These are phyloP conservation scores for Drosophila lacteicornis DNA, from an alignment of 1,140 invertebrate genomes.

Conservation along the genomic window DNA sequence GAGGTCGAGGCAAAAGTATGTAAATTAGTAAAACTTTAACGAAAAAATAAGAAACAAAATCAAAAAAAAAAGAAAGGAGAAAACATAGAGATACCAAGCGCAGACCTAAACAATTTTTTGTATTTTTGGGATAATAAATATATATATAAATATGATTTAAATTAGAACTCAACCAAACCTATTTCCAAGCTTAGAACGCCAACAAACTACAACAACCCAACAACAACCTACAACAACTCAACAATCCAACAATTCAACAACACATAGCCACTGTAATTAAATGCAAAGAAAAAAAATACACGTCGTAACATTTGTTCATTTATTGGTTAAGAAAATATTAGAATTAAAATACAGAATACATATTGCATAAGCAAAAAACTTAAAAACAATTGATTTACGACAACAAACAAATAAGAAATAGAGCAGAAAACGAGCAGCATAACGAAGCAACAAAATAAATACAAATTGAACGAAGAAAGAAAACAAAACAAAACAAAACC, in stretches of 20 bases:
- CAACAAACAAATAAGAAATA: slow-evolving; percentile 15
- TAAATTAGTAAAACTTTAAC: slow-evolving; percentile 41
- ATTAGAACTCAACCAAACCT: slow-evolving; percentile 27
- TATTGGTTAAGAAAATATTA: slow-evolving; percentile 60
- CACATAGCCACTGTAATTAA: slow-evolving; percentile 69
- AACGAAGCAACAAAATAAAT: slow-evolving; percentile 33
- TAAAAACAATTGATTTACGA: slow-evolving; percentile 38
- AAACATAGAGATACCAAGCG: slow-evolving; percentile 29
- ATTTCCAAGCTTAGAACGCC: slow-evolving; percentile 46
- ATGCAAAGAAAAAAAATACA: slow-evolving; percentile 44
- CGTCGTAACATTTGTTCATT: slow-evolving; percentile 60
- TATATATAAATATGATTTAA: slow-evolving; percentile 36
- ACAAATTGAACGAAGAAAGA: slow-evolving; percentile 29
- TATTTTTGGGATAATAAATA: slow-evolving; percentile 42
- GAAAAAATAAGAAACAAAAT: slow-evolving; percentile 16
- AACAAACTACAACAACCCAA: slow-evolving; percentile 33
- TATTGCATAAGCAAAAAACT: background rate
- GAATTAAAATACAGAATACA: slow-evolving; percentile 23
- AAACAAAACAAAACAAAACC: slow-evolving; percentile 24
- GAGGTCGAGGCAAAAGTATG: slow-evolving; percentile 43
- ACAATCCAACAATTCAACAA: slow-evolving; percentile 32
- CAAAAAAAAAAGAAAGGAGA: slow-evolving; percentile 19
- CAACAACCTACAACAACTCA: slow-evolving; percentile 27
- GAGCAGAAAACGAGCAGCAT: slow-evolving; percentile 27
- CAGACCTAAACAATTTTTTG: slow-evolving; percentile 53